Evolutionary conservation across 2,113 vertebrate species (phyloP).

Genomic region (Hipposideros armiger): DNA sequence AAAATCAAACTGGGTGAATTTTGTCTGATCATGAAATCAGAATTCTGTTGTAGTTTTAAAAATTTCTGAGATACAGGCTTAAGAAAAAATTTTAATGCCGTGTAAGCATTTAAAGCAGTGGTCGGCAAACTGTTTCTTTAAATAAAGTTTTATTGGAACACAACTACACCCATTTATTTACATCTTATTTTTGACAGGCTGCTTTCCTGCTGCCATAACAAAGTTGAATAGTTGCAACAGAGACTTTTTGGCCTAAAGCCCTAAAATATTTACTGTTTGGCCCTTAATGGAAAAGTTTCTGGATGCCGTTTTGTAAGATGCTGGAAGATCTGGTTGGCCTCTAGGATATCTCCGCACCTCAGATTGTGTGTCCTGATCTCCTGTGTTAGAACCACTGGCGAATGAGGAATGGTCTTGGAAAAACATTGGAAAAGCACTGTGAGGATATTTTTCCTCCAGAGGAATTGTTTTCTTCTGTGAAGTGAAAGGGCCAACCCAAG

Average conservation of each 20-base stretch:
- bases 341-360: neutral
- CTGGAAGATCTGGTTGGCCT: neutral
- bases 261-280: neutral
- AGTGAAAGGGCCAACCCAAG: neutral
- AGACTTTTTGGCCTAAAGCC: neutral
- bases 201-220: neutral
- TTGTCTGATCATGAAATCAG: neutral
- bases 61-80: neutral
- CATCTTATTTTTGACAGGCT: neutral
- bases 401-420: neutral
- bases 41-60: constrained; percentile 33
- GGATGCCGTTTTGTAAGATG: neutral
- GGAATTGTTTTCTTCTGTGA: neutral
- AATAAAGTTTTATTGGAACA: constrained; percentile 22
- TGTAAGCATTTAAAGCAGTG: neutral
- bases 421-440: neutral
- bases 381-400: neutral
- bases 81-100: neutral
- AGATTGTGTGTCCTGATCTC: neutral
- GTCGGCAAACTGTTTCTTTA: neutral
- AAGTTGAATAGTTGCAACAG: neutral
- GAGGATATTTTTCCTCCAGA: neutral
- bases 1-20: constrained; percentile 55
- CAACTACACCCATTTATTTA: neutral
- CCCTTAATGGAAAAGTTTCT: neutral